Base-by-base conservation (phyloP, 2,113 vertebrate genomes). In the Brachyhypopomus occidentalis region DNA sequence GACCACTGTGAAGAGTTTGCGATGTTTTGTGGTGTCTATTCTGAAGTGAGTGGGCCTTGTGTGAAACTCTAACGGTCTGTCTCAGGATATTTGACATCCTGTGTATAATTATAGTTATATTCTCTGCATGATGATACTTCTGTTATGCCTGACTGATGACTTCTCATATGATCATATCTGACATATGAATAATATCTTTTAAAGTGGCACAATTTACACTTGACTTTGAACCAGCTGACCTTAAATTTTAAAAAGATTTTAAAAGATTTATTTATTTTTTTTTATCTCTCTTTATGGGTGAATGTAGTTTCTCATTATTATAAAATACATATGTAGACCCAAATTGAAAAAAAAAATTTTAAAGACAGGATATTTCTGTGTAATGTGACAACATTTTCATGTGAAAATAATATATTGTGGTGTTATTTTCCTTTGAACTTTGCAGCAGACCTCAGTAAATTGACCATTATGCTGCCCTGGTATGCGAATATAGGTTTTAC, bases 401-500 rank as follows among this genome's bases (percentile, higher is more conserved):
- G 30, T 75, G 55, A 75, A 55, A 75, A 38, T 36, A 75, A 75
- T 60, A 17, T 20, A 25, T 59, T 59, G 72, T 25, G 22, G 27
- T 22, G 72, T 75, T 59, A 52, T 73, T 52, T 12, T 72, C 17
- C 23, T 56, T 41, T 25, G 58, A 25, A 60, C 34, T 20, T 60
- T 38, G 6, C 8, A 34, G 56, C 30, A 36, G 56, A 45, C 58
- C 55, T 88, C 84, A 88, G 62, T 90, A 89, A 88, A 89, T 93
- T 89, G 85, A 87, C 85, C 84, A 89, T 87, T 82, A 91, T 91
- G 89, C 88, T 90, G 87, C 78, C 87, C 89, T 84, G 90, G 89
- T 91, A 89, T 92, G 91, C 88, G 88, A 91, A 80, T 85, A 78
- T 85, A 90, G 86, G 82, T 81, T 81, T 87, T 82, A 89, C 88